Base-by-base conservation (phyloP, 2,113 vertebrate species). In the Rhea americana region DNA sequence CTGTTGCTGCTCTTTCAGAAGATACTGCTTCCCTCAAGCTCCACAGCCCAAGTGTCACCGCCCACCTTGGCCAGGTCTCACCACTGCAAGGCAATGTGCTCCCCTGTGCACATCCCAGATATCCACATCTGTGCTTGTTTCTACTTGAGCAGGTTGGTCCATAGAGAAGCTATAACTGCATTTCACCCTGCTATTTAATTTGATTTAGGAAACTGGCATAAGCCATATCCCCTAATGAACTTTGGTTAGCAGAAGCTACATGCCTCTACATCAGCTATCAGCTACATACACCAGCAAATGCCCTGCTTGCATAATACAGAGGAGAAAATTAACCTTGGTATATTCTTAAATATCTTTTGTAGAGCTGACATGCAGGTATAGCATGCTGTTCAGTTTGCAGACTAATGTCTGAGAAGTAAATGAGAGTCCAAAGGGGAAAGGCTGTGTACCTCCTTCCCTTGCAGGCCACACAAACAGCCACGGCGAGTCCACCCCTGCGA, bases 351-450 rank as follows among this genome's bases (percentile, higher is more conserved):
- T 4, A 5, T 4, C 19, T 24, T 14, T 15, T 3, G 10, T 5
- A 4, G 4, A 56, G 22, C 35, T 48, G 68, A n/a, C 9, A 5
- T 11, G 26, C 35, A 26, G 22, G 30, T 10, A 35, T 16, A 58
- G 58, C 47, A 19, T 24, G 41, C 3, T 3, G 1, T 5, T 13
- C 4, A 3, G 21, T 11, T 62, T n/a, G 58, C 24, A 39, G 62
- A 19, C 47, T 11, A 26, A 65, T 2, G 1, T 4, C 45, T 51
- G 53, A 43, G 1, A 22, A 73, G 50, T 1, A 1, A 4, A 9
- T 0, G 17, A 6, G 3, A 1, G 5, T 41, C 47, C 4, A 1
- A 7, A 14, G 4, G 16, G 14, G 3, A 17, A 50, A 12, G 8
- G 1, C 35, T 2, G 51, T 2, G 51, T 32, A 32, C 32, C 24